Base-by-base conservation (phyloP, 2,888 invertebrate genomes). In the Epinotia ramella region DNA sequence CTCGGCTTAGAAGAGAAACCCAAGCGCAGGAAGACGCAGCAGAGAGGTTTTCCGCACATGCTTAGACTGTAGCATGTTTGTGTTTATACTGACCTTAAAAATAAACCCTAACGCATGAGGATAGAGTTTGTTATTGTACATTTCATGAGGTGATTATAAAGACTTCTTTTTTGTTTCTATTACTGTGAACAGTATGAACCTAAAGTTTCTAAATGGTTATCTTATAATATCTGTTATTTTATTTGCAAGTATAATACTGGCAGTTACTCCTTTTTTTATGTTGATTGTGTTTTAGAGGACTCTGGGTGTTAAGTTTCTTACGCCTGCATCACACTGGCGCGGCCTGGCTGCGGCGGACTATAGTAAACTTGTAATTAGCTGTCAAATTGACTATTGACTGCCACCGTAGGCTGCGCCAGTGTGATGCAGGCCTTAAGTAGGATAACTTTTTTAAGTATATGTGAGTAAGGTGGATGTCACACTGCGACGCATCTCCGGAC, bases 1-100 rank as follows among this genome's bases (percentile, higher is more conserved):
- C n/a, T 67, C 1, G 67, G 62, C 16, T 24, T 49, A 24, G 44
- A 62, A n/a, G 73, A 62, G n/a, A 7, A 53, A 7, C 66, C 28
- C 24, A 62, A 46, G 13, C 24, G 12, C n/a, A 67, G 66, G 59
- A 67, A 28, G 24, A 67, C 13, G 44, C 4, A 9, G 40, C 56
- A 57, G 44, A n/a, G 16, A 28, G 7, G n/a, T 28, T 28, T 49
- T 65, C 49, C 28, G 16, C 16, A 65, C 13, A 49, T 49, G 53
- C 53, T 53, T n/a, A 53, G 53, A 53, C 4, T 66, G 66, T 66
- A 66, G 20, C 3, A 20, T 20, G 20, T 3, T 57, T 13, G 13
- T 53, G 53, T 3, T 53, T n/a, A 53, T 13, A 16, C 18, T 57
- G 20, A 57, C n/a, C 20, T 18, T 18, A 57, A 18, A 56, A 57